phyloP scores from a whole-genome alignment of 2,113 vertebrate species.

The Cebus imitator region DNA sequence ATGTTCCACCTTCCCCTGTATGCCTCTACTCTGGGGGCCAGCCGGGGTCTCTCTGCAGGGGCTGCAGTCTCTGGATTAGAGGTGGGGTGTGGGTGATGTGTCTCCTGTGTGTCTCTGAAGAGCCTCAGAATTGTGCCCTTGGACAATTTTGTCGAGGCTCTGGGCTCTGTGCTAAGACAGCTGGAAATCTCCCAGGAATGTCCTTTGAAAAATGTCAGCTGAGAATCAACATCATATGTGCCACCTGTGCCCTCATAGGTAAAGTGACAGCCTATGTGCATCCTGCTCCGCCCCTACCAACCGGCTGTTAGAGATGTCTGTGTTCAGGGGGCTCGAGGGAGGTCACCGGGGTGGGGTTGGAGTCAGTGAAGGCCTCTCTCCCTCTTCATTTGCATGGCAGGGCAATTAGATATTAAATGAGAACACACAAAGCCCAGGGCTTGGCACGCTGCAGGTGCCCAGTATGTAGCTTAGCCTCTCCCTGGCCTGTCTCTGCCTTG shows the following conservation, averaged over 20 bases:
- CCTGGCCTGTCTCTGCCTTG: neutral
- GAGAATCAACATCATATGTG: neutral
- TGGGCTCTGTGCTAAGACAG: neutral
- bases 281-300: rapidly evolving
- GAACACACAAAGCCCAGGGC: neutral
- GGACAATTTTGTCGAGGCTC: neutral
- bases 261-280: neutral
- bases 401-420: neutral
- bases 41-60: neutral
- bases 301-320: neutral
- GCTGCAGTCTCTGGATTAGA: neutral
- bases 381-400: rapidly evolving
- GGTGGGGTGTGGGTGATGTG: neutral
- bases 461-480: rapidly evolving
- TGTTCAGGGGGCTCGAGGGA: neutral
- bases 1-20: no score
- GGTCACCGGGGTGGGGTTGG: neutral
- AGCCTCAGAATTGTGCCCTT: neutral
- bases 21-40: rapidly evolving
- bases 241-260: neutral
- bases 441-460: neutral
- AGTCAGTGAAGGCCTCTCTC: neutral
- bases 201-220: neutral
- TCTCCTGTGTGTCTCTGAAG: neutral
- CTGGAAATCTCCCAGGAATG: neutral